A percentile compares a stretch with the other conserved stretches of the same genome.
These are phyloP conservation scores for Trissolcus brochymenae DNA, from an alignment of 2,888 invertebrate genomes.

Conservation along the genomic window DNA sequence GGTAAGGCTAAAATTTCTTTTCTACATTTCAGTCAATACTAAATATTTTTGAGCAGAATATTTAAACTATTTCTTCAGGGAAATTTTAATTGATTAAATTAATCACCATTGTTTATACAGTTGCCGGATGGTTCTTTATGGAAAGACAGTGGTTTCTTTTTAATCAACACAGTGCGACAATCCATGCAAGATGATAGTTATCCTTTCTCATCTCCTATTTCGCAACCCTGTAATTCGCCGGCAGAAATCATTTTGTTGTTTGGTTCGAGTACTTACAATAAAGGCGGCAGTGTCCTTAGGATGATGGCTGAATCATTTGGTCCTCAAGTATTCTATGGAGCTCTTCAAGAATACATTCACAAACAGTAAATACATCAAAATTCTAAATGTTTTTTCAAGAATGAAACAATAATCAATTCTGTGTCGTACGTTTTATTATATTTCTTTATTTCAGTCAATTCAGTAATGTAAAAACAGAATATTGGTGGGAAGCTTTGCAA, in stretches of 20 bases:
- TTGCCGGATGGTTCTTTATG: background rate
- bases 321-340: conserved; percentile 80
- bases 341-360: conserved; percentile 64
- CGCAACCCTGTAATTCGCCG: conserved; percentile 60
- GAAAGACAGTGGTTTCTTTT: background rate
- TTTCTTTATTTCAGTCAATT: conserved; percentile 21
- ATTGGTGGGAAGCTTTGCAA: conserved; percentile 63
- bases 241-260: conserved; percentile 78
- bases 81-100: background rate
- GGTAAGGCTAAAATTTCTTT: conserved; percentile 69
- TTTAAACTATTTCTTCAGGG: background rate
- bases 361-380: conserved; percentile 61
- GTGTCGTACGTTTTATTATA: background rate
- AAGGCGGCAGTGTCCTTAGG: conserved; percentile 81
- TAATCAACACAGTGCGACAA: background rate
- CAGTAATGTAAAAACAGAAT: conserved; percentile 59
- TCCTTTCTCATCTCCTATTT: conserved; percentile 76
- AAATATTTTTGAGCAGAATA: too few species aligned
- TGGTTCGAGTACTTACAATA: conserved; percentile 66
- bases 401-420: background rate
- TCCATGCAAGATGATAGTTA: conserved; percentile 72
- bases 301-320: conserved; percentile 95
- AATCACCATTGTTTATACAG: background rate
- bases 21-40: background rate
- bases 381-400: too few species aligned